Evolutionary conservation across 1,140 invertebrate species (phyloP).

Genomic region (Lepeophtheirus salmonis): DNA sequence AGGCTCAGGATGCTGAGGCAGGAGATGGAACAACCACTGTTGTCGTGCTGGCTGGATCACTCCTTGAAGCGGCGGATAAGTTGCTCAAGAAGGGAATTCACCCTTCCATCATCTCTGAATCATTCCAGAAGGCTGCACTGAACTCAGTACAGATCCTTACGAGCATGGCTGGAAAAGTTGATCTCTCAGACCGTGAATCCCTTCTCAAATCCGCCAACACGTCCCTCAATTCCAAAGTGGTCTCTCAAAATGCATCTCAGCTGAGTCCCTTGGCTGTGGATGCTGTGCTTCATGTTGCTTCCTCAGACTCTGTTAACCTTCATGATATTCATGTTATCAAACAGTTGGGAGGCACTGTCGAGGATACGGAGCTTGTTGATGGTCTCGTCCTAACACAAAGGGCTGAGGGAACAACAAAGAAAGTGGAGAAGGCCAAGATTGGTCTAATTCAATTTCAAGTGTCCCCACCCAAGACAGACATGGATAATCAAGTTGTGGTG

Average conservation of each 20-base stretch:
- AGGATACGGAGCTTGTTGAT: conserved; percentile 89
- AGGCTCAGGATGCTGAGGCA: conserved; percentile 96
- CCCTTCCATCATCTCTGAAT: conserved; percentile 88
- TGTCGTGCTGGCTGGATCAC: conserved; percentile 80
- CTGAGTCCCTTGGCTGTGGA: conserved; percentile 92
- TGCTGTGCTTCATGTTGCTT: conserved; percentile 72
- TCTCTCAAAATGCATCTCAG: conserved; percentile 86
- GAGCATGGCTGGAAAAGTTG: conserved; percentile 64
- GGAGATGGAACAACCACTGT: conserved; percentile 91
- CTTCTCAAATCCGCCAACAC: conserved; percentile 88
- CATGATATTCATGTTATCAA: conserved; percentile 88
- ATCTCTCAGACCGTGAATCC: conserved; percentile 65
- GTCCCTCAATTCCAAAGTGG: conserved; percentile 95
- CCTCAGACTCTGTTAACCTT: conserved; percentile 47
- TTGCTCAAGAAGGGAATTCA: conserved; percentile 85
- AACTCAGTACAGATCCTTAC: conserved; percentile 70
- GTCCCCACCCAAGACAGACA: conserved; percentile 95
- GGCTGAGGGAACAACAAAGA: conserved; percentile 55
- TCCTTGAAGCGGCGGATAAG: conserved; percentile 84
- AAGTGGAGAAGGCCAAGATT: conserved; percentile 94
- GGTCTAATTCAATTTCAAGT: conserved; percentile 98
- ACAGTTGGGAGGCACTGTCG: conserved; percentile 88
- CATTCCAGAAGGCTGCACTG: conserved; percentile 72
- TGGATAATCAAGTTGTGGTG: conserved; percentile 42
- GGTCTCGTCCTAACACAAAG: conserved; percentile 85